Evolutionary conservation across 2,113 vertebrate species (phyloP), one percentile per base, ranked within the genome.

Genomic region (Pyxicephalus adspersus): DNA sequence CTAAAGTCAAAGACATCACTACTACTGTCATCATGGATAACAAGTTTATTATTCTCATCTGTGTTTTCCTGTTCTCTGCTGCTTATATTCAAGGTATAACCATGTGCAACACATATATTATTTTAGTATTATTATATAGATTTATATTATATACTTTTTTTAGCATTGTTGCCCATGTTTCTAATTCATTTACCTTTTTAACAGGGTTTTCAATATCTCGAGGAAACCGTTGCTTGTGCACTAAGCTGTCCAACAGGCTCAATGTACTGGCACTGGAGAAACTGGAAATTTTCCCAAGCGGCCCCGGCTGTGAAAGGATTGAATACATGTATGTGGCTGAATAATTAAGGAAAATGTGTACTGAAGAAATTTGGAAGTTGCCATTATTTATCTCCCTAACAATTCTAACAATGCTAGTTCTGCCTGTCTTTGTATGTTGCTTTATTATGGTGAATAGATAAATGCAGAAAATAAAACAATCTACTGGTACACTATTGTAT

Each of bases 11-110:
- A 13, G 19, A 23, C 60, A 22, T 63, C 26, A n/a, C 22, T 9
- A n/a, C 57, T 60, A n/a, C 20, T 23, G 8, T 63, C 31, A 38
- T n/a, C 66, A 70, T 70, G 66, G 66, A 51, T 19, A 70, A 23
- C 66, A 70, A 70, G 51, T 70, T 16, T 6, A 13, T n/a, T n/a
- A 70, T 50, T 9, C 22, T 51, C 66, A 38, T 70, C 34, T 38
- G 66, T 51, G 20, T 70, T 45, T 15, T 51, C 34, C 34, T 70
- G n/a, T 11, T 70, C 38, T 70, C 38, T 45, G 66, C 66, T 50
- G 34, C 66, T 51, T 11, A 16, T 23, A 70, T 52, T 51, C 34
- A 70, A 70, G 66, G 66, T 70, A 70, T 4, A 23, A 9, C 11
- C 38, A 38, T 38, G 6, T 6, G 38, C 38, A 45, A 13, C 8